A percentile compares a stretch with the other conserved stretches of the same genome.
Conservation (phyloP, 2,113 vertebrate genomes). For the Camelus bactrianus region DNA sequence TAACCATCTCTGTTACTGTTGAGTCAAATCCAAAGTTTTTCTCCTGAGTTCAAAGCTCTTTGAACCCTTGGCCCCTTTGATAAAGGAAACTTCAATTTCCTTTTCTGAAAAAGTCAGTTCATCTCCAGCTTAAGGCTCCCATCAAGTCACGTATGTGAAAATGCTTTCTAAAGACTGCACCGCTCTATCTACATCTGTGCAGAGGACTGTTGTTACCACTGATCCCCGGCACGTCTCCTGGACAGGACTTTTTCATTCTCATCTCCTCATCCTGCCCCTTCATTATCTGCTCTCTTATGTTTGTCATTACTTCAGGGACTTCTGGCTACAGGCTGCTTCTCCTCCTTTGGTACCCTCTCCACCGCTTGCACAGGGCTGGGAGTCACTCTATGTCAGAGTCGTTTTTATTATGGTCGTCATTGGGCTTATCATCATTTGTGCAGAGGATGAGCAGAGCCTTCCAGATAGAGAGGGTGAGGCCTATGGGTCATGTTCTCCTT, state of each 20-base stretch:
- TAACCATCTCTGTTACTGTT: neutral
- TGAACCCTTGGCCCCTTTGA: neutral
- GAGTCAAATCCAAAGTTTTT: neutral
- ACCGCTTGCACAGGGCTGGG: neutral
- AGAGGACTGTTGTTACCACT: too few relatives aligned
- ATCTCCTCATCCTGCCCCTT: neutral
- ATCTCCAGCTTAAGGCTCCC: neutral
- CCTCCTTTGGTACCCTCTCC: too few relatives aligned
- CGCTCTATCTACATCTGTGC: neutral
- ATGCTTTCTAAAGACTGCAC: neutral
- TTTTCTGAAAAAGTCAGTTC: neutral
- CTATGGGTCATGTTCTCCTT: neutral
- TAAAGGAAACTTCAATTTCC: neutral
- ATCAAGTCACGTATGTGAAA: neutral
- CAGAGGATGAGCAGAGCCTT: neutral
- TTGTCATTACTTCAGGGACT: neutral
- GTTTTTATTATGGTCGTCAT: neutral
- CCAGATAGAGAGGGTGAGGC: neutral
- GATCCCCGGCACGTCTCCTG: neutral
- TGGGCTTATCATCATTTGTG: neutral
- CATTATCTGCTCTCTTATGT: neutral
- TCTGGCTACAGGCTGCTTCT: neutral
- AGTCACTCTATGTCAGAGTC: neutral
- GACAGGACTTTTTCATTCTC: neutral
- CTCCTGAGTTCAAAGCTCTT: neutral